phyloP scores from a whole-genome alignment of 2,888 invertebrate genomes.

The Diarsia rubi region DNA sequence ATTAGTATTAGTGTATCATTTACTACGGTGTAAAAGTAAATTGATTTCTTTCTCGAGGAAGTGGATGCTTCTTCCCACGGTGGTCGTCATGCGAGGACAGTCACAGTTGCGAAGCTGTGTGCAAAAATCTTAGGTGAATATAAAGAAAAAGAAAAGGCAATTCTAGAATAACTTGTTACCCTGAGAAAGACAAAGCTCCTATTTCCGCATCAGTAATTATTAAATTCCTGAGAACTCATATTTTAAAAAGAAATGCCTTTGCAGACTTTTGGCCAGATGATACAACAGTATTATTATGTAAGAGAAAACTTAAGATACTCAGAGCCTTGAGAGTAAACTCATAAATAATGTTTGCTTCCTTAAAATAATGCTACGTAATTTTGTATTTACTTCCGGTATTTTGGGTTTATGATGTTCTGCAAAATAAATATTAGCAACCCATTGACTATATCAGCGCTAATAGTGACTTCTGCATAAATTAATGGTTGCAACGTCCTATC shows the following conservation, averaged over 20 bases:
- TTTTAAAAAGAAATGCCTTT: constrained; percentile 9
- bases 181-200: constrained; percentile 14
- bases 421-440: background rate
- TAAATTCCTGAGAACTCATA: constrained; percentile 1
- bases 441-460: background rate
- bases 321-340: constrained; percentile 43
- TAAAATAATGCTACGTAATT: constrained; percentile 35
- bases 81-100: constrained; percentile 72
- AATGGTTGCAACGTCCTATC: background rate
- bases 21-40: constrained; percentile 62
- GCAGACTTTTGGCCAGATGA: constrained; percentile 48
- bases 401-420: background rate
- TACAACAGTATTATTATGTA: constrained; percentile 46
- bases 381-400: constrained; percentile 27
- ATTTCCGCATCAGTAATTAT: constrained; percentile 27
- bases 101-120: constrained; percentile 62
- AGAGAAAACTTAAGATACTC: constrained; percentile 40
- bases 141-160: constrained; percentile 54
- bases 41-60: constrained; percentile 73
- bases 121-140: constrained; percentile 54
- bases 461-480: background rate
- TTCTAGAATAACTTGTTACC: constrained; percentile 33
- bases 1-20: constrained; percentile 58
- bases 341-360: constrained; percentile 46
- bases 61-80: constrained; percentile 73